Percentiles rank a stretch among this genome's conserved stretches.
These are phyloP conservation scores for Eristalinus aeneus DNA, from an alignment of 2,888 invertebrate species.

Conservation along the genomic window DNA sequence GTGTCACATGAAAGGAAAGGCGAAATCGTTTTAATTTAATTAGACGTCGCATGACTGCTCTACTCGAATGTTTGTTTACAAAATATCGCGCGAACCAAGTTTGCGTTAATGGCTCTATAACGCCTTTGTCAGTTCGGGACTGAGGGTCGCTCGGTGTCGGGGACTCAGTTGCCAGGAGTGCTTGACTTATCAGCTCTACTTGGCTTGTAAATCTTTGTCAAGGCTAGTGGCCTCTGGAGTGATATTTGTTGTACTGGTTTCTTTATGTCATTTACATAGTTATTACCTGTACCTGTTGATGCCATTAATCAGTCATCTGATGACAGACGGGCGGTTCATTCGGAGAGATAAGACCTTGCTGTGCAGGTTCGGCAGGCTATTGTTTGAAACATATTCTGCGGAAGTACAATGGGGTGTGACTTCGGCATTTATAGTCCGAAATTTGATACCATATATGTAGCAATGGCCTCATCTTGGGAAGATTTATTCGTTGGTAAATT, in stretches of 20 bases:
- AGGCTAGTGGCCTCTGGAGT: background rate
- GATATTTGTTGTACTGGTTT: background rate
- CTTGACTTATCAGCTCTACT: background rate
- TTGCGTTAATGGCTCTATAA: constrained; percentile 33
- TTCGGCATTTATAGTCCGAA: background rate
- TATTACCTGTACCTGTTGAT: background rate
- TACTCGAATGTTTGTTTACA: constrained; percentile 36
- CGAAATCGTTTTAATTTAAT: constrained; percentile 44
- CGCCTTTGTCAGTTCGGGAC: constrained; percentile 16
- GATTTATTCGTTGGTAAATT: too few relatives aligned
- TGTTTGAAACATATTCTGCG: background rate
- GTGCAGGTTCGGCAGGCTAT: background rate
- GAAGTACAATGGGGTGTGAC: background rate
- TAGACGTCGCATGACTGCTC: constrained; percentile 38
- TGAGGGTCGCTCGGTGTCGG: background rate
- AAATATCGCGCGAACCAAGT: constrained; percentile 24
- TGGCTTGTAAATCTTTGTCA: background rate
- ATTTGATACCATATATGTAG: background rate
- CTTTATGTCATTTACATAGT: background rate
- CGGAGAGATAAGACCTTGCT: background rate
- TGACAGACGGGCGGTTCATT: background rate
- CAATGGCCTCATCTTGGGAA: background rate
- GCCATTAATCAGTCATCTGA: background rate
- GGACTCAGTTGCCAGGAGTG: background rate
- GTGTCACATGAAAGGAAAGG: constrained; percentile 28